Evolutionary conservation across 2,888 invertebrate genomes (phyloP), one percentile per base, ranked within the genome.

Genomic region (Carpatolechia fugitivella): DNA sequence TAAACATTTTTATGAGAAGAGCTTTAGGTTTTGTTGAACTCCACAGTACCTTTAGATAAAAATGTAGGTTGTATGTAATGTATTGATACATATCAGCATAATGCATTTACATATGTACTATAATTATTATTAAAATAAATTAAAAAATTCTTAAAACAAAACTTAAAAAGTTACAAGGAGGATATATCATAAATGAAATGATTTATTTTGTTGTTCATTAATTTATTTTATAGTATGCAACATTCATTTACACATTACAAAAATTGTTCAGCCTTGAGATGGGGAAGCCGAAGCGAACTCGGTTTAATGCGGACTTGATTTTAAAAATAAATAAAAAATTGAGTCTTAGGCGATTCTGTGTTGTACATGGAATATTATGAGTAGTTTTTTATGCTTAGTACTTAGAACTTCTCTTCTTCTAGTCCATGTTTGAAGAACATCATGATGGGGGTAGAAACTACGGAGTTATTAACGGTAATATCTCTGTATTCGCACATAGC

Each of bases 391-490:
- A 76, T 72, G 75, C 80, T 79, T 84, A 70, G 69, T 72, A 71
- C 56, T 88, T 96, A 98, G 91, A 96, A 97, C 90, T 99, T 99
- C 90, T 99, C 98, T 84, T 98, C 98, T 56, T 95, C 93, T 60
- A 99, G 93, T 61, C 98, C 99, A 72, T 98, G 98, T 89, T 98
- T 98, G 91, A 97, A 97, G 90, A 98, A 97, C 95, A 98, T 97
- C 82, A 99, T 91, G 68, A 97, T 94, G 51, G 99, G 98, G 52
- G 95, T 92, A 64, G 94, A 94, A n/a, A n/a, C n/a, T n/a, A n/a
- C n/a, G 3, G 93, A 92, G 51, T 96, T n/a, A n/a, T n/a, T n/a
- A n/a, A n/a, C 97, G 68, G 96, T 93, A 58, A 96, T 94, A 60
- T 98, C 98, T 80, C 97, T 94, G 87, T 98, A 99, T 83, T 98